phyloP scores from a whole-genome alignment of 2,113 vertebrate genomes.

The Salvator merianae region DNA sequence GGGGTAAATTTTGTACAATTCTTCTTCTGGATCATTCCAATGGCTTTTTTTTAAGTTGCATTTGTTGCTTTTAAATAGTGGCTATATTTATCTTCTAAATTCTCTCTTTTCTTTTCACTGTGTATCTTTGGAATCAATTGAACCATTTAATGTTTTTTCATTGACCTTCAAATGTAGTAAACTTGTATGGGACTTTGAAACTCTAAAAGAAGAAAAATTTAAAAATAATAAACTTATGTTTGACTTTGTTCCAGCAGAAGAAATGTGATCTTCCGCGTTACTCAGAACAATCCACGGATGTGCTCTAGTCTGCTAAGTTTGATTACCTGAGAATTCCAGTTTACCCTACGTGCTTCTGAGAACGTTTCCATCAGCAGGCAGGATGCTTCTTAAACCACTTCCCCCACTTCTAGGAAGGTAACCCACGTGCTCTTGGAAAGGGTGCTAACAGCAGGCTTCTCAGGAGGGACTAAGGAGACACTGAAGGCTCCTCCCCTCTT shows the following conservation, averaged over 20 bases:
- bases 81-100: neutral
- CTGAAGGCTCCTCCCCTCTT: too few relatives aligned
- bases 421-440: too few relatives aligned
- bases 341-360: neutral
- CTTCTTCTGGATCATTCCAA: conserved; percentile 33
- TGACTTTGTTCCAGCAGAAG: neutral
- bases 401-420: too few relatives aligned
- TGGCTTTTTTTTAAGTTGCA: conserved; percentile 6
- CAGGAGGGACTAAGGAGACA: too few relatives aligned
- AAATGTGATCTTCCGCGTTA: neutral
- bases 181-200: conserved; percentile 49
- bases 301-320: neutral
- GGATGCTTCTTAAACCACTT: too few relatives aligned
- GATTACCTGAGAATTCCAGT: neutral
- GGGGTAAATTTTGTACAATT: conserved; percentile 43
- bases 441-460: too few relatives aligned
- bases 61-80: conserved; percentile 11
- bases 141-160: neutral
- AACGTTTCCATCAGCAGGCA: too few relatives aligned
- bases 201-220: neutral
- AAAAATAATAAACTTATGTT: conserved; percentile 57
- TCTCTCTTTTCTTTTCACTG: neutral
- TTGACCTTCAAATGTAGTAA: conserved; percentile 31
- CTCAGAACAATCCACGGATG: neutral
- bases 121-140: conserved; percentile 29